These are phyloP conservation scores for Thamnophis sirtalis DNA, from an alignment of 2,113 vertebrate species.

Conservation along the genomic window DNA sequence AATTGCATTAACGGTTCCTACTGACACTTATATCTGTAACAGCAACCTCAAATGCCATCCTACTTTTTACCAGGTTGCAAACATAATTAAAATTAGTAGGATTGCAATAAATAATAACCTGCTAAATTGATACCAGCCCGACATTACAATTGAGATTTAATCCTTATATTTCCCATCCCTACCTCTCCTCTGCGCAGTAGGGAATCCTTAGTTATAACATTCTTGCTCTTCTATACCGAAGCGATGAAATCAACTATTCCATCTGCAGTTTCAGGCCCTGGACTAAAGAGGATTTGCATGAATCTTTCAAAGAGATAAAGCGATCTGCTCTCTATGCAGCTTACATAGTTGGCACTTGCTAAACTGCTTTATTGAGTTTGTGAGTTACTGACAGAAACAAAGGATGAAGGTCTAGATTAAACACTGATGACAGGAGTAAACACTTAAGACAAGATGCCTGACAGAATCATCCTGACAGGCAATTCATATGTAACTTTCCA, in stretches of 20 bases:
- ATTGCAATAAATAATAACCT: not conserved
- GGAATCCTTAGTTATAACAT: not conserved
- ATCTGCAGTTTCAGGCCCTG: not conserved
- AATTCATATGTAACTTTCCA: conserved; percentile 81
- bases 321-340: not conserved
- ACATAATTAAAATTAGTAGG: not conserved
- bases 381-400: conserved; percentile 45
- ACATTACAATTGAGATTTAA: not conserved
- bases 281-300: not conserved
- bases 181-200: not conserved
- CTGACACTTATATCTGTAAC: not conserved
- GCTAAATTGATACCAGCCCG: not conserved
- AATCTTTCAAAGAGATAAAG: conserved; percentile 3
- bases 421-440: conserved; percentile 74
- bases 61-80: not conserved
- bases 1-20: not conserved
- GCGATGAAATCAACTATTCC: not conserved
- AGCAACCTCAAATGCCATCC: not conserved
- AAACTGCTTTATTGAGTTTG: conserved; percentile 11
- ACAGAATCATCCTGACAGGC: conserved; percentile 80
- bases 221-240: not conserved
- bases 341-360: not conserved
- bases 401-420: conserved; percentile 51
- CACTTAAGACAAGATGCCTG: conserved; percentile 70
- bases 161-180: not conserved